Conservation (phyloP, 2,797 vertebrate species). For the Lophotriccus pileatus region DNA sequence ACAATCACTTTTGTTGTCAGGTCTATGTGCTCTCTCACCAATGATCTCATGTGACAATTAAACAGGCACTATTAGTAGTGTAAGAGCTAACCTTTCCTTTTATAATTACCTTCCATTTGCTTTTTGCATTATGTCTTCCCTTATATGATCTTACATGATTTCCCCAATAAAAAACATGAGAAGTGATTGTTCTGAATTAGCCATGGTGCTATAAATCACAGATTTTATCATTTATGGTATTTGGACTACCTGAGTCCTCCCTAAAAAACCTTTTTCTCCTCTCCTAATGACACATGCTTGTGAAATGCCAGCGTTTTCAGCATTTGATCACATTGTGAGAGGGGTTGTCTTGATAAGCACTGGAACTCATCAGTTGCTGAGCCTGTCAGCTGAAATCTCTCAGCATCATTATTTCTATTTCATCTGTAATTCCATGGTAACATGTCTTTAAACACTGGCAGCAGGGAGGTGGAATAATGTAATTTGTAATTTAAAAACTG, state of each 20-base stretch:
- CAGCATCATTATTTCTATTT: background rate
- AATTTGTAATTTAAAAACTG: background rate
- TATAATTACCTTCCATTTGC: background rate
- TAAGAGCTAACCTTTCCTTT: background rate
- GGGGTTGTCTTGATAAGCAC: background rate
- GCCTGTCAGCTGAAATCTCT: background rate
- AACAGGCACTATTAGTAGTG: background rate
- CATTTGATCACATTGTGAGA: background rate
- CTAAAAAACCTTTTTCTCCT: background rate
- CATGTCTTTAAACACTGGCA: background rate
- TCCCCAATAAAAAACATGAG: background rate
- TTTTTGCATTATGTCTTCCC: background rate
- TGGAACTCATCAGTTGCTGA: background rate
- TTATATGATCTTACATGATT: background rate
- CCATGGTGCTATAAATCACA: background rate
- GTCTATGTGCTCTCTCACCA: background rate
- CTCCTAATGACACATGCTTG: background rate
- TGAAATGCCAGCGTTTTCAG: background rate
- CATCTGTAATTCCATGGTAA: slow-evolving; percentile 30
- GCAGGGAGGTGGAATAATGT: background rate
- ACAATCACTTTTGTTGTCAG: background rate
- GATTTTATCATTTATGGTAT: background rate
- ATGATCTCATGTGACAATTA: background rate
- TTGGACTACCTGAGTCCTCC: background rate
- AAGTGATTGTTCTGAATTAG: background rate